Conservation (phyloP, 2,888 invertebrate species). For the Myopa tessellatipennis region DNA sequence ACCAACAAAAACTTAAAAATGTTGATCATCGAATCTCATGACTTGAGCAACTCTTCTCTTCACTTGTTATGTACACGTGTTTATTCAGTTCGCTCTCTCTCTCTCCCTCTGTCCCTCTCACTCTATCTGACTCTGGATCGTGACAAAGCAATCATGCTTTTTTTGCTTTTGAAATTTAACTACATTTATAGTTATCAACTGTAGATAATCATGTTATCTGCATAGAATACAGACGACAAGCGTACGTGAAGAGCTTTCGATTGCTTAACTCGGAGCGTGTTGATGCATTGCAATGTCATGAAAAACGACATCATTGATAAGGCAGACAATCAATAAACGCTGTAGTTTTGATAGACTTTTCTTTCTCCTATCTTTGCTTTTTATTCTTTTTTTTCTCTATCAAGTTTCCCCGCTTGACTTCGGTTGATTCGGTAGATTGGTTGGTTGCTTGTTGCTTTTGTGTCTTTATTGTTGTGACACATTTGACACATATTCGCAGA, state of each 20-base stretch:
- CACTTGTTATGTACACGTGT: too few species aligned
- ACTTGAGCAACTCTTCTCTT: too few species aligned
- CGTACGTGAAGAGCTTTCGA: not conserved
- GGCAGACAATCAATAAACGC: not conserved
- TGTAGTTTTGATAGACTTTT: not conserved
- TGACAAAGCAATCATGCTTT: too few species aligned
- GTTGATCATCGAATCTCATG: too few species aligned
- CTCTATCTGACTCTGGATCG: too few species aligned
- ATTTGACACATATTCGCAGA: constrained; percentile 5
- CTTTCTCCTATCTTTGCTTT: not conserved
- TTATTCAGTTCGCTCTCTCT: too few species aligned
- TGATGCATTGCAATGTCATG: constrained; percentile 7
- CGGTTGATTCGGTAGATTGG: not conserved
- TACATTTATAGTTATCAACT: not conserved
- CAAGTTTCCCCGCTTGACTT: not conserved
- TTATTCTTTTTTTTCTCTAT: not conserved
- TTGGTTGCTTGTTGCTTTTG: not conserved
- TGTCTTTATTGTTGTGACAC: not conserved
- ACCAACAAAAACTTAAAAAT: too few species aligned
- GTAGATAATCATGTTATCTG: constrained; percentile 1
- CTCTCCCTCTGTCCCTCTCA: too few species aligned
- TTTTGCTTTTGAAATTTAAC: not conserved
- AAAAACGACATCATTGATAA: not conserved
- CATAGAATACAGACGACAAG: not conserved
- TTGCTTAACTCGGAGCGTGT: not conserved